Evolutionary conservation across 37 sponge, comb jelly and placozoan species (phyloP).

Genomic region (Ephydatia muelleri): DNA sequence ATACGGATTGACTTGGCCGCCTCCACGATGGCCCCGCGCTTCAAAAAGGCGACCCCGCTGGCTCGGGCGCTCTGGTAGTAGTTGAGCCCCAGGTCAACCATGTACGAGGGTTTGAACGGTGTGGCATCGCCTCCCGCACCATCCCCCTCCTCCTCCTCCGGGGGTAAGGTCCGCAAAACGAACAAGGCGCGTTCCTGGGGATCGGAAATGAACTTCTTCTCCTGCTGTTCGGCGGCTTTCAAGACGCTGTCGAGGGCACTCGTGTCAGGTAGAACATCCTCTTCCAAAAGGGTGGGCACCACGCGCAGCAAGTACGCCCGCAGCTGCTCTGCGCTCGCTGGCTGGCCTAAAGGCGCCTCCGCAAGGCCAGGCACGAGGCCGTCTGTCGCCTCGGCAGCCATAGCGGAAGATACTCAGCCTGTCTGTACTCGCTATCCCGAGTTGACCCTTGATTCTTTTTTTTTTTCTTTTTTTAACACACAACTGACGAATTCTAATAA

Average conservation of each 20-base stretch:
- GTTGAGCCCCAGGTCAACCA: slow-evolving; percentile 40
- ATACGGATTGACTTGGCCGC: slow-evolving; percentile 79
- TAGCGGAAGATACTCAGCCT: not conserved
- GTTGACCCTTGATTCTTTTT: not conserved
- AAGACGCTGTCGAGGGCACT: slow-evolving; percentile 10
- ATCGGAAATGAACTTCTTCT: slow-evolving; percentile 74
- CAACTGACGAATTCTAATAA: not conserved
- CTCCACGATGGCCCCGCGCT: slow-evolving; percentile 79
- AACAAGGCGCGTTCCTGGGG: slow-evolving; percentile 66
- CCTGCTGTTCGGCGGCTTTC: slow-evolving; percentile 9
- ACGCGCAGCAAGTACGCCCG: slow-evolving; percentile 42
- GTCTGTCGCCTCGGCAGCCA: not conserved
- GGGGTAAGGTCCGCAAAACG: slow-evolving; percentile 49
- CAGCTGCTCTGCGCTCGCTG: slow-evolving; percentile 49
- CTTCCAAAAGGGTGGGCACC: slow-evolving; percentile 52
- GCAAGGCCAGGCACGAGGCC: not conserved
- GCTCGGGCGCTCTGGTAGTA: slow-evolving; percentile 18
- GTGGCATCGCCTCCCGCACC: slow-evolving; percentile 19
- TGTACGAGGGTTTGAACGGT: slow-evolving; percentile 17
- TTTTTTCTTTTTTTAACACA: not conserved
- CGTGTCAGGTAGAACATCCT: slow-evolving; percentile 45
- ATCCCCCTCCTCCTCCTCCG: slow-evolving; percentile 56
- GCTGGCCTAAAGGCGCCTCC: slow-evolving; percentile 19
- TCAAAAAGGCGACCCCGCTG: slow-evolving; percentile 77
- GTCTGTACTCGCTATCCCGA: not conserved